Base-by-base conservation (phyloP, 1,140 invertebrate species). In the Berghia stephanieae region DNA sequence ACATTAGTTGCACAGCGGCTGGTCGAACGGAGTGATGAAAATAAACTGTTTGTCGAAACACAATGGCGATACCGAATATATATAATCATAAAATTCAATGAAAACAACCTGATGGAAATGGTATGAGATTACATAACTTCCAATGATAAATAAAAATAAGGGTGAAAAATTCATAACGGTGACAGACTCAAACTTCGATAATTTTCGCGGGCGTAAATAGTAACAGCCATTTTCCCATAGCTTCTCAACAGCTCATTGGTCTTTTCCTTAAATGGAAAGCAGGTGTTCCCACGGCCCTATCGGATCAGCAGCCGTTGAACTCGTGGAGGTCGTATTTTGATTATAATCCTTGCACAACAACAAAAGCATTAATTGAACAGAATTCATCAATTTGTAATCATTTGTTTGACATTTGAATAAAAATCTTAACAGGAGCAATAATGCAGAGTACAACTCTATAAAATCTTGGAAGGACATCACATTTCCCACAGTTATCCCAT, bases 241-340 rank as follows among this genome's bases (percentile, higher is more conserved):
- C 74, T 81, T 79, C 78, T 73, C 75, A 78, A 80, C 79, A 83
- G 78, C 80, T 78, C 80, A 86, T 86, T 84, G 84, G 85, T 84
- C 77, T 80, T 79, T 84, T 82, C 84, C 83, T 79, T 83, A 84
- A 84, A 83, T 77, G 84, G 84, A 78, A 81, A 82, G 83, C 85
- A 86, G 85, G 85, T 86, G 85, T 85, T 86, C 82, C 84, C 83
- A 85, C 83, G 83, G 78, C 79, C 66, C 36, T 69, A 66, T 40
- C 57, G 71, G 74, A 13, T 67, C 24, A 40, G 36, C 40, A 55
- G 43, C 44, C 68, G 44, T 60, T 71, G 40, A 68, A 72, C 60
- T 60, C 52, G 44, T 46, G 18, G 69, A 73, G 57, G 77, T 38
- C 57, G 70, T 72, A 49, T 72, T 72, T 72, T 72, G 46, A 36